Conservation (phyloP, 2,888 invertebrate genomes). For the Steinernema carpocapsae region DNA sequence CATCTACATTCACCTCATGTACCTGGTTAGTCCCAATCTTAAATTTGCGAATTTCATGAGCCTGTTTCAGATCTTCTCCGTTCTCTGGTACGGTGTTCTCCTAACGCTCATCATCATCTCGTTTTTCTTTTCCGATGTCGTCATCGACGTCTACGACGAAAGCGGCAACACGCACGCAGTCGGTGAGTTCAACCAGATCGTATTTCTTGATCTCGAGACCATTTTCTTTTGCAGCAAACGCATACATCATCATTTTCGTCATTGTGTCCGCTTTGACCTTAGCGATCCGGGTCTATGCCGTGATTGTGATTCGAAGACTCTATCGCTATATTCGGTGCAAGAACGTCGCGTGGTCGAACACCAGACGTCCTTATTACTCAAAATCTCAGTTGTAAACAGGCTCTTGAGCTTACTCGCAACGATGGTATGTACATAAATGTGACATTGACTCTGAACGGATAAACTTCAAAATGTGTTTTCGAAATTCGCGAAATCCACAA, state of each 20-base stretch:
- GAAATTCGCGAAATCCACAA: too few relatives aligned
- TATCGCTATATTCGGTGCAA: slow-evolving; percentile 9
- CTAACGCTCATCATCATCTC: not conserved
- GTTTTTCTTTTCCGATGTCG: not conserved
- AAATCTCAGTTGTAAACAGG: not conserved
- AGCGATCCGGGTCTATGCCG: not conserved
- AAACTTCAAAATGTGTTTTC: not conserved
- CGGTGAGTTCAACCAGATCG: not conserved
- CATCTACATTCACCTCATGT: slow-evolving; percentile 12
- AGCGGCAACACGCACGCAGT: not conserved
- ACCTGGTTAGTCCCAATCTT: not conserved
- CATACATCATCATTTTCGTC: slow-evolving; percentile 7
- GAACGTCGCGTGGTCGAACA: not conserved
- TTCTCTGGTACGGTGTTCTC: not conserved
- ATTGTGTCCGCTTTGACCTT: not conserved
- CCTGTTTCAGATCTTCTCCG: not conserved
- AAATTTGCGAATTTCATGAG: not conserved
- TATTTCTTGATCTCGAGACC: not conserved
- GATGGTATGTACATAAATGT: not conserved
- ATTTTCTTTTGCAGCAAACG: not conserved
- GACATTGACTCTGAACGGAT: not conserved
- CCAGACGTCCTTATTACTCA: not conserved
- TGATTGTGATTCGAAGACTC: slow-evolving; percentile 6
- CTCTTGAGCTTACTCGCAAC: not conserved
- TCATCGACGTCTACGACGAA: slow-evolving; percentile 20